Conservation (phyloP, 2,797 vertebrate species). For the Tolypeutes matacus region DNA sequence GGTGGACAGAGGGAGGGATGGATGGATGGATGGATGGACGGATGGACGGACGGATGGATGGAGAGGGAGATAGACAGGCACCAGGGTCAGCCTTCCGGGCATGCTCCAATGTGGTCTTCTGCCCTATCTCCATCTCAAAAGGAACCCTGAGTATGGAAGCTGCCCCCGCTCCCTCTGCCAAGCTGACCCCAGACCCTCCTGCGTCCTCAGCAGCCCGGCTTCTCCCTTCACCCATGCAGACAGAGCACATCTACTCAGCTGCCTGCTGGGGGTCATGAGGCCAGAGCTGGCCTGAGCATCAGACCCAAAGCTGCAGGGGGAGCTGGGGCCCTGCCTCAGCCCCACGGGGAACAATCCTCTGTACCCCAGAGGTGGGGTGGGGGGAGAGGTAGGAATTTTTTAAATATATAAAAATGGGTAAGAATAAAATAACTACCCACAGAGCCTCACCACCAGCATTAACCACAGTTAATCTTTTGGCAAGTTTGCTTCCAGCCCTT, state of each 20-base stretch:
- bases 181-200: neutral
- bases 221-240: neutral
- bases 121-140: neutral
- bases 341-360: neutral
- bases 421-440: neutral
- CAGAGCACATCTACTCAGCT: neutral
- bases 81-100: neutral
- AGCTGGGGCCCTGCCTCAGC: no score
- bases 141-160: no score
- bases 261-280: neutral
- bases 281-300: neutral
- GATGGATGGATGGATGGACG: accelerated
- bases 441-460: neutral
- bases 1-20: no score
- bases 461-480: neutral
- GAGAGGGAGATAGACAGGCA: neutral
- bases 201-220: neutral
- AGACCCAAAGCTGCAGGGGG: neutral
- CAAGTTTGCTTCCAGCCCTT: neutral
- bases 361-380: no score
- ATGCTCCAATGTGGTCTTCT: neutral
- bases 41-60: accelerated
- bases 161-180: neutral
- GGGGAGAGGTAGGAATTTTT: no score
- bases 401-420: neutral